phyloP scores from a whole-genome alignment of 2,888 invertebrate species.

The Cataglyphis cursor region DNA sequence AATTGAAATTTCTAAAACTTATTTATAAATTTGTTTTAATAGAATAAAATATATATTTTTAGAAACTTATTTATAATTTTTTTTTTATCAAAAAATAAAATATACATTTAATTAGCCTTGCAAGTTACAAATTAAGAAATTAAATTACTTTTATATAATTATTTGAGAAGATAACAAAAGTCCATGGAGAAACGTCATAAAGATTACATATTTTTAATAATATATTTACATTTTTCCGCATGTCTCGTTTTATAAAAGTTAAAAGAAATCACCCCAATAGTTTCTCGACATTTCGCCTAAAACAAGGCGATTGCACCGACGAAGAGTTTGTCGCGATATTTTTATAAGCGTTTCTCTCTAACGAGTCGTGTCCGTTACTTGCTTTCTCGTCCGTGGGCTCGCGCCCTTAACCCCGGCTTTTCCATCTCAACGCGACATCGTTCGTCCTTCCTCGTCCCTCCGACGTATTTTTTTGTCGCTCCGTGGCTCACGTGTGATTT shows the following conservation, averaged over 20 bases:
- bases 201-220: not conserved
- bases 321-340: conserved; percentile 64
- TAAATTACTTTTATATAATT: conserved; percentile 5
- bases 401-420: conserved; percentile 56
- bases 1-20: not conserved
- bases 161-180: not conserved
- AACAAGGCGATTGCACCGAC: conserved; percentile 15
- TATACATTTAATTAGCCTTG: not conserved
- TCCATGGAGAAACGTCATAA: not conserved
- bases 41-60: too few species aligned
- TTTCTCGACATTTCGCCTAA: conserved; percentile 9
- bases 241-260: not conserved
- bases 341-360: conserved; percentile 60
- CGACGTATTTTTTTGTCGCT: conserved; percentile 47
- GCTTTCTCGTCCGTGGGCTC: conserved; percentile 39
- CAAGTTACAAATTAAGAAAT: not conserved
- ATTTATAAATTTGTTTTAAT: too few species aligned
- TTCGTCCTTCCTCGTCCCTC: conserved; percentile 26
- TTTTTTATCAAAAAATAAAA: not conserved
- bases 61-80: not conserved
- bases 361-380: conserved; percentile 57
- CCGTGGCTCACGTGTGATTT: conserved; percentile 68
- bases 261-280: conserved; percentile 15
- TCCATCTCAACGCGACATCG: conserved; percentile 55
- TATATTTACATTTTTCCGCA: not conserved